Conservation (phyloP, 2,888 invertebrate species). For the Ctenicera cuprea region DNA sequence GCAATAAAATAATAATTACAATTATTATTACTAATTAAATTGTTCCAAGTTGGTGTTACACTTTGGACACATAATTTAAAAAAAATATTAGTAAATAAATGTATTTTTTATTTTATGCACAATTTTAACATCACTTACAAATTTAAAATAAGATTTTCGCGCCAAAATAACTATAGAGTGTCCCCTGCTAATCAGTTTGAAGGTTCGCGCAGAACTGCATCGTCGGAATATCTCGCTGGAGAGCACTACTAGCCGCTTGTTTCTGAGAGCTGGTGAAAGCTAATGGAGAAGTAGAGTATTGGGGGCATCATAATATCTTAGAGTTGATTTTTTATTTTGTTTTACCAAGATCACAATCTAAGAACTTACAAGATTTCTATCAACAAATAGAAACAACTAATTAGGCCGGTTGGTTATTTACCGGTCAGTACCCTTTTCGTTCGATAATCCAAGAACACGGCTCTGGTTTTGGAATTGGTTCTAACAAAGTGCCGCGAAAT, state of each 20-base stretch:
- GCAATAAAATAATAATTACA: too few relatives aligned
- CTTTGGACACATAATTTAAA: too few relatives aligned
- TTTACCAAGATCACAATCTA: conserved; percentile 7
- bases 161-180: neutral
- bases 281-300: conserved; percentile 53
- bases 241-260: conserved; percentile 7
- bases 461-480: too few relatives aligned
- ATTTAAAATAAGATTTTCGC: neutral
- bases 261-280: conserved; percentile 54
- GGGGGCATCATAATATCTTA: conserved; percentile 53
- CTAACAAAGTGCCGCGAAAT: too few relatives aligned
- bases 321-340: conserved; percentile 19
- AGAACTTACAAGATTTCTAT: conserved; percentile 32
- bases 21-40: too few relatives aligned
- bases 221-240: conserved; percentile 14
- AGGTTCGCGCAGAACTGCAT: conserved; percentile 36
- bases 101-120: too few relatives aligned
- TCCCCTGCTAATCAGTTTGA: conserved; percentile 16
- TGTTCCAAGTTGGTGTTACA: too few relatives aligned
- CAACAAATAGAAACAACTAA: conserved; percentile 6
- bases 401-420: conserved; percentile 1
- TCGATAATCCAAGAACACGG: neutral
- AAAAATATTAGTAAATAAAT: too few relatives aligned
- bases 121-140: too few relatives aligned
- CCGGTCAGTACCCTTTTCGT: neutral